phyloP scores from a whole-genome alignment of 1,140 invertebrate genomes.

The Centruroides sculpturatus region DNA sequence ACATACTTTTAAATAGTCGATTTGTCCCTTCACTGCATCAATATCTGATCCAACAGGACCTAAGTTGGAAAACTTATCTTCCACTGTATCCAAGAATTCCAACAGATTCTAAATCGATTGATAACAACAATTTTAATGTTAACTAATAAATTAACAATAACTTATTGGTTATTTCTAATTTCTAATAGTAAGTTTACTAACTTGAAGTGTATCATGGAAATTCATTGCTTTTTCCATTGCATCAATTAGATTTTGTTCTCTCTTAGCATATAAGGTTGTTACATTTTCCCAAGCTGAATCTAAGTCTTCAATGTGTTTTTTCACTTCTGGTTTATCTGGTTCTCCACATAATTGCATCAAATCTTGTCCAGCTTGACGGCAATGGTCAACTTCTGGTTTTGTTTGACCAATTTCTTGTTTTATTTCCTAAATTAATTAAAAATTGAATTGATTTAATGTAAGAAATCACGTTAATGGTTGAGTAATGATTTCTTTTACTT shows the following conservation, averaged over 20 bases:
- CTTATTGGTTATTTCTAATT: too few species aligned
- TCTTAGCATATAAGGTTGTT: constrained; percentile 75
- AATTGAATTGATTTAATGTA: not conserved
- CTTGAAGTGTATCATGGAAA: constrained; percentile 83
- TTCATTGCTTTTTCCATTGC: constrained; percentile 97
- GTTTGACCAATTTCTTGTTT: constrained; percentile 81
- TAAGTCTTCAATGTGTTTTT: constrained; percentile 92
- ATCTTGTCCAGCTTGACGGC: constrained; percentile 72
- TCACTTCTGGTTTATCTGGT: constrained; percentile 90
- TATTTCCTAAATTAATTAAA: constrained; percentile 47
- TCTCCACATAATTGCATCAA: constrained; percentile 87
- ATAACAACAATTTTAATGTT: too few species aligned
- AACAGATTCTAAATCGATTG: constrained; percentile 45
- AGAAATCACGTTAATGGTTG: not conserved
- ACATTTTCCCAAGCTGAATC: constrained; percentile 88
- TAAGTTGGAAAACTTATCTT: constrained; percentile 65
- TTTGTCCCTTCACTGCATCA: constrained; percentile 85
- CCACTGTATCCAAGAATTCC: constrained; percentile 76
- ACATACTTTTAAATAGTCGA: constrained; percentile 61
- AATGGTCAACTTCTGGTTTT: constrained; percentile 87
- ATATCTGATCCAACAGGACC: constrained; percentile 82
- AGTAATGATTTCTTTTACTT: not conserved
- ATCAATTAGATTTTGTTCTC: constrained; percentile 87
- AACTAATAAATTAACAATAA: too few species aligned
- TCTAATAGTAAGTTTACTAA: not conserved